Conservation (phyloP, 2,888 invertebrate genomes). For the Aromia moschata region DNA sequence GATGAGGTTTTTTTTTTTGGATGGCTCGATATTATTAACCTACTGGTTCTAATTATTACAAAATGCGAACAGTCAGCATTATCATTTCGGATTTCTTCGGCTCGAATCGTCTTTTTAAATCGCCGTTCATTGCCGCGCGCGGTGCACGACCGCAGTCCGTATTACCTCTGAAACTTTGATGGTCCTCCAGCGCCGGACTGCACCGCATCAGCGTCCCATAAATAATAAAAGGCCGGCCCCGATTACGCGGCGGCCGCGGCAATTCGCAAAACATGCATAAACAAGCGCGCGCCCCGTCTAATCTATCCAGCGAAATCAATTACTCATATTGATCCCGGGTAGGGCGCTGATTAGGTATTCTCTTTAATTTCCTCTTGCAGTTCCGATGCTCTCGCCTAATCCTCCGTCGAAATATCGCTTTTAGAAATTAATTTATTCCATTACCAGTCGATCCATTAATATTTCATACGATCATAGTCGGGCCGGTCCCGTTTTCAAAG, state of each 20-base stretch:
- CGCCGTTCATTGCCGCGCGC: no score
- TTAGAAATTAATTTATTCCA: constrained; percentile 67
- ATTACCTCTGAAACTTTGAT: neutral
- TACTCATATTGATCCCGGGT: constrained; percentile 56
- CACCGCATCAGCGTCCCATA: neutral
- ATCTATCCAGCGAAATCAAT: constrained; percentile 52
- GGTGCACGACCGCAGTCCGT: neutral
- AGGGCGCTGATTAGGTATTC: constrained; percentile 63
- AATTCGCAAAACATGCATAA: constrained; percentile 21
- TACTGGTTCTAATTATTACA: no score
- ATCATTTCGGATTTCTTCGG: no score
- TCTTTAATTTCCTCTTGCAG: constrained; percentile 64
- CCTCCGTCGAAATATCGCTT: constrained; percentile 64
- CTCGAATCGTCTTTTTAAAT: no score
- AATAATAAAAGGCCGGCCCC: constrained; percentile 11
- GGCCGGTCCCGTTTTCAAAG: constrained; percentile 54
- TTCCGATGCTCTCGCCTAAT: constrained; percentile 57
- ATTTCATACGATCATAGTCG: constrained; percentile 64
- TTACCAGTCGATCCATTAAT: constrained; percentile 67
- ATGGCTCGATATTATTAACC: no score
- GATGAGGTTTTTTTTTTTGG: no score
- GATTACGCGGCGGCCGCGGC: constrained; percentile 2
- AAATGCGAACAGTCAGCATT: no score
- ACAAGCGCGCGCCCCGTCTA: constrained; percentile 18
- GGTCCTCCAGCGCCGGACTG: neutral